Percentiles rank a stretch among this genome's conserved stretches.
Evolutionary conservation across 64 coral and sea anemone species (phyloP).

Genomic region (Platygyra sinensis): DNA sequence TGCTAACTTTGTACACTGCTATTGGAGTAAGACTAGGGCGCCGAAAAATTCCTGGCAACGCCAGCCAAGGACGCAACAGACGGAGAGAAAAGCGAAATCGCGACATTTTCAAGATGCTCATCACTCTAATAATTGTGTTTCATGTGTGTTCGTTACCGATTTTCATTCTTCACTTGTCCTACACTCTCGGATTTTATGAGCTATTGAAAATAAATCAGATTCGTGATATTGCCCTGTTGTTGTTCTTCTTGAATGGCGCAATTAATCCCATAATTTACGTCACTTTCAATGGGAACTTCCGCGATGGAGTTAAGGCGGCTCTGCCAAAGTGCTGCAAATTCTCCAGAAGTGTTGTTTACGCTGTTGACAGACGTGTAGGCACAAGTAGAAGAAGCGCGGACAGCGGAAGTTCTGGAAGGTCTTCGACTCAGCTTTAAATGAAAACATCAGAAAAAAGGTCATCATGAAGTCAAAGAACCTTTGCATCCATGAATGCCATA

Average conservation of each 20-base stretch:
- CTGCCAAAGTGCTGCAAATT: neutral
- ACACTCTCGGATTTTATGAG: neutral
- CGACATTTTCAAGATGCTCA: slow-evolving; percentile 27
- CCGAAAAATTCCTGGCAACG: neutral
- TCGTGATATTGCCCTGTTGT: neutral
- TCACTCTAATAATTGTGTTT: slow-evolving; percentile 14
- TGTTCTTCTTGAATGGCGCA: neutral
- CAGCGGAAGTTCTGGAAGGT: neutral
- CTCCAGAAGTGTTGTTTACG: neutral
- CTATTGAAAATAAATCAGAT: neutral
- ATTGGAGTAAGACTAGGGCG: slow-evolving; percentile 4
- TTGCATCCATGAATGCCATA: too few species aligned
- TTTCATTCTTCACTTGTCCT: neutral
- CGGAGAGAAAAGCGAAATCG: slow-evolving; percentile 1
- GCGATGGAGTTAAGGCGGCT: slow-evolving; percentile 2
- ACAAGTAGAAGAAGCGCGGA: neutral
- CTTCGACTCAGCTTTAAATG: neutral
- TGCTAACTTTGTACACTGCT: slow-evolving; percentile 17
- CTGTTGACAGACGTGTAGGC: neutral
- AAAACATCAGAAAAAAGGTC: neutral
- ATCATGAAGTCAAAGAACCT: neutral
- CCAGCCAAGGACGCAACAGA: neutral
- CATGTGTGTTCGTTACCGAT: slow-evolving; percentile 10
- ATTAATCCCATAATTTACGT: slow-evolving; percentile 29
- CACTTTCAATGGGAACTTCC: slow-evolving; percentile 9